Base-by-base conservation (phyloP, 1,140 invertebrate genomes). In the Popillia japonica region DNA sequence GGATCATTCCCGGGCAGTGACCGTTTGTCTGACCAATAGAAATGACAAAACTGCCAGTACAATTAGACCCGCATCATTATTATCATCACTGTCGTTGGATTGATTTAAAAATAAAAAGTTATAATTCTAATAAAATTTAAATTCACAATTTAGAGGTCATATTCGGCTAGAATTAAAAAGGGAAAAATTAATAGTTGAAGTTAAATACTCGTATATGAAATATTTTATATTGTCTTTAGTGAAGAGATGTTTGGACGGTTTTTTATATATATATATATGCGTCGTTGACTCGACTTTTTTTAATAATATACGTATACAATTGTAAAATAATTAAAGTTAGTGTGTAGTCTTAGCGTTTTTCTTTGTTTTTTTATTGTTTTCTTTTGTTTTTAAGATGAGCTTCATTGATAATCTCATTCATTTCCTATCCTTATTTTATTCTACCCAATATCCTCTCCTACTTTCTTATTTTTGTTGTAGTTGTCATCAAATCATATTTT, bases 1-100 rank as follows among this genome's bases (percentile, higher is more conserved):
- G 79, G 81, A 83, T 83, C 83, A 84, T 84, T 82, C 79, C 81
- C 20, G 77, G 83, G 83, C 82, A 83, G 83, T 82, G 81, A 79
- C 76, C 72, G 72, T 79, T 76, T 76, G 75, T 79, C 81, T 77
- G 81, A 83, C 82, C 83, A 81, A 83, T 77, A 79, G 64, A 82
- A 80, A 79, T 80, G 82, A 73, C 68, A 78, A 81, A 80, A 83
- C 83, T 83, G 83, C 83, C 82, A 83, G 23, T 75, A 73, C 40
- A 74, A 41, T 74, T 74, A 74, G 34, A 41, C 17, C 72, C 9
- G 8, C 23, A 48, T 76, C 40, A 48, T 27, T 76, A 76, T 23
- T 76, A 55, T 59, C 42, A 76, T 55, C 61, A 34, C 61, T 68
- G 61, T 68, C 61, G 61, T 68, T 68, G 22, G 61, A 68, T 68